Conservation (phyloP, 1,140 invertebrate species). For the Solenopsis fugax region DNA sequence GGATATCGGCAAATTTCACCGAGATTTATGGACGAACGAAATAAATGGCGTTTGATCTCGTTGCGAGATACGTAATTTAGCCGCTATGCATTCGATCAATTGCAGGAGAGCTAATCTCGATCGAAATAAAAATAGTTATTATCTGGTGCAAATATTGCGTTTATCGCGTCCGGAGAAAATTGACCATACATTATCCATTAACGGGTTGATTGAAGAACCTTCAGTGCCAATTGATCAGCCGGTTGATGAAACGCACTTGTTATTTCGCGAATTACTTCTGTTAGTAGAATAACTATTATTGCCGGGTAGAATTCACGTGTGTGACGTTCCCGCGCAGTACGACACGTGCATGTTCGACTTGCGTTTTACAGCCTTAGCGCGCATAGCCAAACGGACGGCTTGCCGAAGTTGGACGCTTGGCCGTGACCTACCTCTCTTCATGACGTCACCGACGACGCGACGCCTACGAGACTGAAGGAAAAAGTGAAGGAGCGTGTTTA, state of each 20-base stretch:
- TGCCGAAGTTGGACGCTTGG: constrained; percentile 69
- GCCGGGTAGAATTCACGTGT: neutral
- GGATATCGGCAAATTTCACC: constrained; percentile 40
- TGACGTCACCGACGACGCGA: constrained; percentile 65
- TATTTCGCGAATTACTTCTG: constrained; percentile 40
- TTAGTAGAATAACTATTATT: neutral
- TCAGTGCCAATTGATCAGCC: constrained; percentile 20
- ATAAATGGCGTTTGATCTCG: neutral
- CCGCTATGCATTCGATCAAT: neutral
- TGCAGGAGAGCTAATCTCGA: neutral
- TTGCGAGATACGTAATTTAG: neutral
- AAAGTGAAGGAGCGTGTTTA: constrained; percentile 46
- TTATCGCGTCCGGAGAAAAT: constrained; percentile 5
- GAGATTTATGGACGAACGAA: neutral
- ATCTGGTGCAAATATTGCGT: constrained; percentile 20
- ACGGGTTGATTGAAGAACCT: constrained; percentile 17
- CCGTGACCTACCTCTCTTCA: constrained; percentile 77
- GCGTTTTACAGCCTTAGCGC: constrained; percentile 36
- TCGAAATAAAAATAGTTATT: constrained; percentile 26
- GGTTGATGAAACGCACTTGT: neutral
- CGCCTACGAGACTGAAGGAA: constrained; percentile 29
- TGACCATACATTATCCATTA: constrained; percentile 32
- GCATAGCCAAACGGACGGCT: constrained; percentile 54
- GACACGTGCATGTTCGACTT: constrained; percentile 62
- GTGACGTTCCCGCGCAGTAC: constrained; percentile 15